Percentiles rank a stretch among this genome's conserved stretches.
These are phyloP conservation scores for Theropithecus gelada DNA, from an alignment of 2,113 vertebrate species.

Conservation along the genomic window DNA sequence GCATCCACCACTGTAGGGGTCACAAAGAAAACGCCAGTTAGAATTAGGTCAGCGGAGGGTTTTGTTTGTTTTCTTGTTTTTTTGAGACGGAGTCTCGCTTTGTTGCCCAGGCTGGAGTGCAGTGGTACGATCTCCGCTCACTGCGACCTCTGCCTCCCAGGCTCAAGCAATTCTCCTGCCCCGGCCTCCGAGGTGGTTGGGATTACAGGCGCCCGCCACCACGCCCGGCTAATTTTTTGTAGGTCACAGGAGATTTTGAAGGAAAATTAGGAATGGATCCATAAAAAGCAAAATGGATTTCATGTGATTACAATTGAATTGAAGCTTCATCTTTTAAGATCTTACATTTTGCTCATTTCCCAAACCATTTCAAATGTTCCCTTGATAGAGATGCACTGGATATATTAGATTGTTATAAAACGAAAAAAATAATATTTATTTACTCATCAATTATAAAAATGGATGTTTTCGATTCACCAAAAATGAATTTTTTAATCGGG, in stretches of 20 bases:
- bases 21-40: constrained; percentile 11
- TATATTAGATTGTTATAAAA: neutral
- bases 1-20: neutral
- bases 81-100: too few species aligned
- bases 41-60: neutral
- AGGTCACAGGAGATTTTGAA: neutral
- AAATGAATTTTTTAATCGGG: neutral
- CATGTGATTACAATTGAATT: neutral
- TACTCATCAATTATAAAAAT: neutral
- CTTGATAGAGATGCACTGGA: neutral
- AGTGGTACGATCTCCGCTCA: too few species aligned
- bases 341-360: neutral
- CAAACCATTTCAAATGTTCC: neutral
- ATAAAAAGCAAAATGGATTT: neutral
- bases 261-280: constrained; percentile 5
- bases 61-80: neutral
- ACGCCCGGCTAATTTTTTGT: too few species aligned
- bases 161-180: too few species aligned
- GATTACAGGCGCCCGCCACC: too few species aligned
- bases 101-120: too few species aligned
- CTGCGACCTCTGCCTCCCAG: too few species aligned
- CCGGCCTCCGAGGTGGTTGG: too few species aligned
- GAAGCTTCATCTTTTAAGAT: neutral
- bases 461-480: neutral
- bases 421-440: neutral